Conservation (phyloP, 2,113 vertebrate species). For the Thryonomys swinderianus region DNA sequence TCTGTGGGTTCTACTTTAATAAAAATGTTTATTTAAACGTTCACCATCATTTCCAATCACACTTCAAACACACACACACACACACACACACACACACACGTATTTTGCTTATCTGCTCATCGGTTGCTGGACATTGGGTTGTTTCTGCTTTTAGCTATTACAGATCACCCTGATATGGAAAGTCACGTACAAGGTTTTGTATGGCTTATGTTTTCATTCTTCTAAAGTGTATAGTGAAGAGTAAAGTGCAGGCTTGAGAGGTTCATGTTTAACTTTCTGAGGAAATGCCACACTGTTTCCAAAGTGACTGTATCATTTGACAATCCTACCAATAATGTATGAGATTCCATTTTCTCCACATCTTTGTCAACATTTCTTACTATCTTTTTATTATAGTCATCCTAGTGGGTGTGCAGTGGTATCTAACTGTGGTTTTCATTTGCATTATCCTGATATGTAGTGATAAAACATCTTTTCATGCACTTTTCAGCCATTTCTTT, state of each 20-base stretch:
- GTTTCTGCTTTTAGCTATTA: neutral
- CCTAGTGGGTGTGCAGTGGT: neutral
- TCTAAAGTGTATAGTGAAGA: neutral
- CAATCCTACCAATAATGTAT: neutral
- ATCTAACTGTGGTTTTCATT: neutral
- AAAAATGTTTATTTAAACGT: neutral
- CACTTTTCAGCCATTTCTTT: neutral
- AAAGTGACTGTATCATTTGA: neutral
- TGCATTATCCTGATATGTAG: neutral
- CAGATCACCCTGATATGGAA: neutral
- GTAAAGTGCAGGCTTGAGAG: neutral
- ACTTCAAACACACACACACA: neutral
- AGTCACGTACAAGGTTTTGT: neutral
- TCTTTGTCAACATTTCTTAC: neutral
- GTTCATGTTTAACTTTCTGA: neutral
- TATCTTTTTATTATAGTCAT: neutral
- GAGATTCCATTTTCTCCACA: neutral
- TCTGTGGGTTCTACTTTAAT: neutral
- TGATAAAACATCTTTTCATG: conserved; percentile 11
- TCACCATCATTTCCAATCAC: neutral
- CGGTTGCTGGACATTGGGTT: neutral
- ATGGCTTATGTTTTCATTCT: neutral
- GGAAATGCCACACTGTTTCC: neutral
- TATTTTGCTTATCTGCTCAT: neutral
- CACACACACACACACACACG: neutral